phyloP scores from a whole-genome alignment of 2,888 invertebrate genomes.

The Gryllus longicercus region DNA sequence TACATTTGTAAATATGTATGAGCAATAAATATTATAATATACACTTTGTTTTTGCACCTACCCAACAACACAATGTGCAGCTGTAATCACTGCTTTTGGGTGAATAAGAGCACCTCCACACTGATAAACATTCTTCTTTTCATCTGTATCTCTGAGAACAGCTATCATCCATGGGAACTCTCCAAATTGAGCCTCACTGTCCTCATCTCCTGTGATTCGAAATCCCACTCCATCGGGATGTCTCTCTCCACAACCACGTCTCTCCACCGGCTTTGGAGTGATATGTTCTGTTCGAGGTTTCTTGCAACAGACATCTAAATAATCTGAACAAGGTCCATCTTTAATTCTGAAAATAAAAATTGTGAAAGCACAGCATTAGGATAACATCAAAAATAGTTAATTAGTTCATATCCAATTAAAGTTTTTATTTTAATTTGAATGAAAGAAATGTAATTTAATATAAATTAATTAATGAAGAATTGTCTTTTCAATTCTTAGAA shows the following conservation, averaged over 20 bases:
- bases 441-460: too few species aligned
- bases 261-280: conserved; percentile 41
- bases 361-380: too few species aligned
- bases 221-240: conserved; percentile 70
- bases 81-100: conserved; percentile 70
- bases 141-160: conserved; percentile 54
- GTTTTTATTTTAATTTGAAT: too few species aligned
- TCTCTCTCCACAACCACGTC: conserved; percentile 64
- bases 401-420: too few species aligned
- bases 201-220: conserved; percentile 61
- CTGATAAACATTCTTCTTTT: conserved; percentile 60
- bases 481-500: too few species aligned
- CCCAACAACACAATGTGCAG: conserved; percentile 69
- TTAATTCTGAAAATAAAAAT: conserved; percentile 31
- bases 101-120: conserved; percentile 81
- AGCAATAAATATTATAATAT: too few species aligned
- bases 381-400: too few species aligned
- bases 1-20: too few species aligned
- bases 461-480: too few species aligned
- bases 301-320: conserved; percentile 72
- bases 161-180: conserved; percentile 86
- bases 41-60: conserved; percentile 28
- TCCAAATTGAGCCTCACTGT: conserved; percentile 68
- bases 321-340: conserved; percentile 59
- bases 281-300: conserved; percentile 36